phyloP scores from a whole-genome alignment of 2,797 vertebrate genomes.

The Chelon labrosus region DNA sequence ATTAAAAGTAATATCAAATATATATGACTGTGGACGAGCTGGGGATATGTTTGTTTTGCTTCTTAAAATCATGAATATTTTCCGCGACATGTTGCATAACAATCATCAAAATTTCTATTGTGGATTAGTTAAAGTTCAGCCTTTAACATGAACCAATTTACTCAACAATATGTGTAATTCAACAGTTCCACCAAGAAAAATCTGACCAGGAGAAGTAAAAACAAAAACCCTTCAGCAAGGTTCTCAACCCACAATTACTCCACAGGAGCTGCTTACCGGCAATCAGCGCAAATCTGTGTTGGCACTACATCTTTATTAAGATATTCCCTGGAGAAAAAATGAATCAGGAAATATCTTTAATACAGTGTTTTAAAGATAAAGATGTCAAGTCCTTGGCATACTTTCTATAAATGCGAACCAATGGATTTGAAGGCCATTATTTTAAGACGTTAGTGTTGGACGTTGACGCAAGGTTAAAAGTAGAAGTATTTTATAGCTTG shows the following conservation, averaged over 20 bases:
- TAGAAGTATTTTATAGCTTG: background rate
- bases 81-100: background rate
- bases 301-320: slow-evolving; percentile 7
- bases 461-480: background rate
- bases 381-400: background rate
- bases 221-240: slow-evolving; percentile 5
- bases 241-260: slow-evolving; percentile 2
- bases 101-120: background rate
- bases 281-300: background rate
- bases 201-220: slow-evolving; percentile 1
- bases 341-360: background rate
- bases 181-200: background rate
- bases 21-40: background rate
- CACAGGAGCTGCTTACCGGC: background rate
- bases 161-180: background rate
- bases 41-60: background rate
- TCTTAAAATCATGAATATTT: background rate
- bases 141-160: background rate
- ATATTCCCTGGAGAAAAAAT: background rate
- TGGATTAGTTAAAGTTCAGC: background rate
- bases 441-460: background rate
- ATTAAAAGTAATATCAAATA: background rate
- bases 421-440: slow-evolving; percentile 2
- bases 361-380: too few relatives aligned
- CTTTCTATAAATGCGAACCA: slow-evolving; percentile 9